Evolutionary conservation across 2,888 invertebrate genomes (phyloP), one percentile per base, ranked within the genome.

Genomic region (Drosophila anomalata): DNA sequence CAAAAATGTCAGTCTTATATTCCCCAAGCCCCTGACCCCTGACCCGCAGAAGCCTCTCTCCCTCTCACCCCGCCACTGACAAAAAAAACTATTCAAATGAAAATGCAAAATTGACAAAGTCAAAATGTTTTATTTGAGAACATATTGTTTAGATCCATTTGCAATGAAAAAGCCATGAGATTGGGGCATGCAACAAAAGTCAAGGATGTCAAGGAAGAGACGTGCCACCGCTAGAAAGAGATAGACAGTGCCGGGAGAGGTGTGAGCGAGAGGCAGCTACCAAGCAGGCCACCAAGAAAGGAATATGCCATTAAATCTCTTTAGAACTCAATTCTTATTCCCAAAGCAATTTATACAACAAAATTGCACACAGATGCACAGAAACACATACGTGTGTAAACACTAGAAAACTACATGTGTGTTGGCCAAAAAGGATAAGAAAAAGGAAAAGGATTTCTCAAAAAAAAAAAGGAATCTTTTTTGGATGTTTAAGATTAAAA

Each of bases 241-340:
- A 61, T 11, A 26, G 54, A 17, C 44, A 33, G 61, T 22, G 33
- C 26, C 29, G 17, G 17, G 17, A 47, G 62, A 48, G 66, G 73
- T 3, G 12, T n/a, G 9, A 20, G n/a, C 4, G 2, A 6, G 24
- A 20, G 20, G 24, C 20, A 46, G 36, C 24, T 51, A 70, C 51
- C 39, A 41, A 44, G 87, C 17, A 17, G 17, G 17, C 17, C 17
- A 17, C 17, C 17, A 17, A 17, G 17, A 17, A 69, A 41, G 66
- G 81, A 62, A 68, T 54, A 77, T 78, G 78, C 89, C 89, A 90
- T 90, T 90, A 89, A 89, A 89, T 89, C 89, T 89, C 89, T 87
- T 83, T 81, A 87, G 90, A 90, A 89, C 89, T 85, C 81, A 89
- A 89, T 89, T 90, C 85, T 84, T 88, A 90, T 90, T 82, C 89